Evolutionary conservation across 2,113 vertebrate species (phyloP).

Genomic region (Accipiter virgatus): DNA sequence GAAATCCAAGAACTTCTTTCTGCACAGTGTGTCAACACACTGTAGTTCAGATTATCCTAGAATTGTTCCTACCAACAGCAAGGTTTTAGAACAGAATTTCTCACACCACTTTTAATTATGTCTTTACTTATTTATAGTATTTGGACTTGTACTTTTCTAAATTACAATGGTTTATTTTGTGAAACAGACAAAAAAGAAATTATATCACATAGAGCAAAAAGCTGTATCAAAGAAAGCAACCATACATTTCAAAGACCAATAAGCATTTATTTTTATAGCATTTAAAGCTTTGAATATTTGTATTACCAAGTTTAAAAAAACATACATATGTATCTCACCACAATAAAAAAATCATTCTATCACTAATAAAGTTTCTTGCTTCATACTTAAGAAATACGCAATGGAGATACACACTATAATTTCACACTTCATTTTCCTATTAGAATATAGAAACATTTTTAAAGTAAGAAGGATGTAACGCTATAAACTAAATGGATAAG

Average conservation of each 20-base stretch:
- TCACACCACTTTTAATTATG: neutral
- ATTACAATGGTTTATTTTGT: neutral
- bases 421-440: neutral
- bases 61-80: neutral
- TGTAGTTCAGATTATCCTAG: neutral
- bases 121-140: neutral
- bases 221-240: neutral
- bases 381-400: neutral
- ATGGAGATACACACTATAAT: neutral
- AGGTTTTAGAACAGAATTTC: neutral
- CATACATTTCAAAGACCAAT: neutral
- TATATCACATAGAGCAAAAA: neutral
- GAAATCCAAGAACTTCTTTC: neutral
- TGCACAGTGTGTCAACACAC: neutral
- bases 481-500: neutral
- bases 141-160: neutral
- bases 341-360: neutral
- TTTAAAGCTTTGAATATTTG: neutral
- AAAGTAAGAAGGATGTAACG: neutral
- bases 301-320: neutral
- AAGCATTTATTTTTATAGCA: neutral
- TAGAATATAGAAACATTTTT: neutral
- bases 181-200: neutral
- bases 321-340: neutral
- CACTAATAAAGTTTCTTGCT: neutral